A percentile compares a stretch with the other conserved stretches of the same genome.
Conservation (phyloP, 2,113 vertebrate species). For the Ailuropoda melanoleuca region DNA sequence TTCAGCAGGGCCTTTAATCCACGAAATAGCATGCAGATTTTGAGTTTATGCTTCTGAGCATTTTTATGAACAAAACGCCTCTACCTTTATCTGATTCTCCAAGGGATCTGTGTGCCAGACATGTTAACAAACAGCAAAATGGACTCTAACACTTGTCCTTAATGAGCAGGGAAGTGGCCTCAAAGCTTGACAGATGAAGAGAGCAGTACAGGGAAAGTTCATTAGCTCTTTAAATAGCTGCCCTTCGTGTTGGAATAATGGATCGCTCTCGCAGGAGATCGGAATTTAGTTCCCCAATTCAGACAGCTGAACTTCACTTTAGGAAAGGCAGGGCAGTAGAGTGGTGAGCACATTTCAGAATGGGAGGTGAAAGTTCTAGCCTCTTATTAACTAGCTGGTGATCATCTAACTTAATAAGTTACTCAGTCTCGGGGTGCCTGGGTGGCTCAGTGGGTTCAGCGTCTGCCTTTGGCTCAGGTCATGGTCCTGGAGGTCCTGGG, state of each 20-base stretch:
- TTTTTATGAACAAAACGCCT: background rate
- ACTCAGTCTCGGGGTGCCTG: background rate
- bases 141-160: background rate
- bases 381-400: background rate
- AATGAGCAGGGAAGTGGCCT: background rate
- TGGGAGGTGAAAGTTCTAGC: background rate
- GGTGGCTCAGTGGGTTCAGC: background rate
- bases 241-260: background rate
- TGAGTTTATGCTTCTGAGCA: background rate
- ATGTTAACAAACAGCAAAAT: background rate
- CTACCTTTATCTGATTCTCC: background rate
- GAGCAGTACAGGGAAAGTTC: background rate
- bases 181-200: background rate
- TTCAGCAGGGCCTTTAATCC: background rate
- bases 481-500: background rate
- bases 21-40: background rate
- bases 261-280: background rate
- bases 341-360: background rate
- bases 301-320: background rate
- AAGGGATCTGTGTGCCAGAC: background rate
- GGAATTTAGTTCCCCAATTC: background rate
- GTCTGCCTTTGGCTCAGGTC: background rate
- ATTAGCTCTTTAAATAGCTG: background rate
- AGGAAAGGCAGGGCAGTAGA: background rate
- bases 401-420: background rate